A percentile compares a stretch with the other conserved stretches of the same genome.
These are phyloP conservation scores for Megalurothrips usitatus DNA, from an alignment of 2,888 invertebrate species.

Conservation along the genomic window DNA sequence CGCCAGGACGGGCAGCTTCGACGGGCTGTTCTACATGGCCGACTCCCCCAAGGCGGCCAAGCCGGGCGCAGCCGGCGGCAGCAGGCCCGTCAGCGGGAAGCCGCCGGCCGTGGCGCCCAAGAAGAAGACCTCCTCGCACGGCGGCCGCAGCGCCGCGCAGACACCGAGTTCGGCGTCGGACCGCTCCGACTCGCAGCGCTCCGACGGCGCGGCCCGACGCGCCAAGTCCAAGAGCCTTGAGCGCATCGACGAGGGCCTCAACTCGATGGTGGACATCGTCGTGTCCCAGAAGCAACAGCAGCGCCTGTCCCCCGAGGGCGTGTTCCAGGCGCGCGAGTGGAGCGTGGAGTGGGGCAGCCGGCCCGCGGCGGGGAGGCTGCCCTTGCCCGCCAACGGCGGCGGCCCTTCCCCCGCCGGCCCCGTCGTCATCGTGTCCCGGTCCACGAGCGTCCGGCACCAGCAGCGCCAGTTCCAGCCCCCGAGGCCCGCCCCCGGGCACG, in stretches of 20 bases:
- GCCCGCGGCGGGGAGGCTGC: not conserved
- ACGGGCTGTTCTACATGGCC: constrained; percentile 46
- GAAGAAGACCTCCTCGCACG: not conserved
- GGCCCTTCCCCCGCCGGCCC: constrained; percentile 32
- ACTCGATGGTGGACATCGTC: constrained; percentile 67
- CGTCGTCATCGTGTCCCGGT: constrained; percentile 37
- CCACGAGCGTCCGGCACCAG: constrained; percentile 33
- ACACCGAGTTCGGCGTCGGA: not conserved
- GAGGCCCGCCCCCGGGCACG: constrained; percentile 25
- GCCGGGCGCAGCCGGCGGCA: not conserved
- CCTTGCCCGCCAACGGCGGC: not conserved
- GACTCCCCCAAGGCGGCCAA: constrained; percentile 36
- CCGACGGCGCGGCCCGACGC: not conserved
- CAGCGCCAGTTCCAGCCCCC: constrained; percentile 31
- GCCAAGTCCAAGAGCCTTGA: constrained; percentile 65
- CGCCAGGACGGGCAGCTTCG: constrained; percentile 46
- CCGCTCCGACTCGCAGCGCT: constrained; percentile 8
- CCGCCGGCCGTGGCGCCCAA: constrained; percentile 38
- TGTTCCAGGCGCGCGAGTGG: constrained; percentile 24
- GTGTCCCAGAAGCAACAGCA: constrained; percentile 46
- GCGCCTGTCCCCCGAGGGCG: constrained; percentile 31
- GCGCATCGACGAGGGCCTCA: constrained; percentile 67
- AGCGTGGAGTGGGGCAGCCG: constrained; percentile 29
- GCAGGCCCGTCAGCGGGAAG: constrained; percentile 33
- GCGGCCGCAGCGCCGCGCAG: not conserved